Conservation (phyloP, 2,888 invertebrate species). For the Trissolcus brochymenae region DNA sequence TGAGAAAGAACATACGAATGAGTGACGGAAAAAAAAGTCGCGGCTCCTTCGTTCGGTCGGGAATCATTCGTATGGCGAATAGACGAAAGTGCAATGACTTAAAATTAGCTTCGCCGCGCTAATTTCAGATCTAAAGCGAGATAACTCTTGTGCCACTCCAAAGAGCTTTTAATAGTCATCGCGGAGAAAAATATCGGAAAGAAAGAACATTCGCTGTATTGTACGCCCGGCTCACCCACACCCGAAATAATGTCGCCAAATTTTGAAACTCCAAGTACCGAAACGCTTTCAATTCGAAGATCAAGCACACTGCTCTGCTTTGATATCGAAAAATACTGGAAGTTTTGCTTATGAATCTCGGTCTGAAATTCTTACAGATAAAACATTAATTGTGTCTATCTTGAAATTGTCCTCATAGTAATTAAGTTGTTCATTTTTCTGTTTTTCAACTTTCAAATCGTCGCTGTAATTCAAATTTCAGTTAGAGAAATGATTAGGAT, state of each 20-base stretch:
- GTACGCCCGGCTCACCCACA: conserved; percentile 52
- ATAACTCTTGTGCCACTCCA: conserved; percentile 60
- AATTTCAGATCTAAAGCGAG: conserved; percentile 61
- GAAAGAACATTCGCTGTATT: conserved; percentile 56
- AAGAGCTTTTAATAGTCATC: conserved; percentile 59
- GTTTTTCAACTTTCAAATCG: too few relatives aligned
- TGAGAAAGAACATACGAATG: conserved; percentile 4
- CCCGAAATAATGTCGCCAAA: conserved; percentile 40
- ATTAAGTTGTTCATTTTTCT: too few relatives aligned
- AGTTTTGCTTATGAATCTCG: background rate
- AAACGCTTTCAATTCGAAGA: background rate
- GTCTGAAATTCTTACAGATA: too few relatives aligned
- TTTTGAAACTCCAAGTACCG: conserved; percentile 1
- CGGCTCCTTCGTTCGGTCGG: conserved; percentile 40
- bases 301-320: background rate
- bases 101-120: conserved; percentile 59
- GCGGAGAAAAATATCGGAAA: conserved; percentile 55
- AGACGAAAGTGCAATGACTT: conserved; percentile 61
- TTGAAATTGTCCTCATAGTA: too few relatives aligned
- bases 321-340: background rate
- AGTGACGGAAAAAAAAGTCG: conserved; percentile 25
- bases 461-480: too few relatives aligned
- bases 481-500: too few relatives aligned
- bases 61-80: conserved; percentile 58
- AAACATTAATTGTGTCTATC: too few relatives aligned